phyloP scores from a whole-genome alignment of 2,888 invertebrate genomes.

The Ormyrus nitidulus region DNA sequence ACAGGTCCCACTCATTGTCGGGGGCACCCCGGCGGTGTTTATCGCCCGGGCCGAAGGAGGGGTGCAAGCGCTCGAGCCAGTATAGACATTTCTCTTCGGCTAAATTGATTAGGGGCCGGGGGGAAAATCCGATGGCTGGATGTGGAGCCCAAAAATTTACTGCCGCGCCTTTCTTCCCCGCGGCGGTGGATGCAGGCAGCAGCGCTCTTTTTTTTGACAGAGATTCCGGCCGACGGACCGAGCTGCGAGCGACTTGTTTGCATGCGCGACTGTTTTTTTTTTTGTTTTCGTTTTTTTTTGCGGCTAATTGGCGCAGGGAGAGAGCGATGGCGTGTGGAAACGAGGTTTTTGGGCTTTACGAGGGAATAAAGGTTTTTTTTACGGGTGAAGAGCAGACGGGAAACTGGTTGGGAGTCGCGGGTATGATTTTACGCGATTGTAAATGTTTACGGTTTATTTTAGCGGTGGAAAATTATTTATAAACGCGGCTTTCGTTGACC shows the following conservation, averaged over 20 bases:
- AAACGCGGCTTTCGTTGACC: neutral
- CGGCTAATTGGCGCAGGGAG: too few relatives aligned
- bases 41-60: constrained; percentile 48
- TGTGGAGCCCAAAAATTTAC: constrained; percentile 44
- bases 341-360: neutral
- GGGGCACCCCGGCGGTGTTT: constrained; percentile 50
- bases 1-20: constrained; percentile 69
- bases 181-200: too few relatives aligned
- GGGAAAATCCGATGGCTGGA: constrained; percentile 35
- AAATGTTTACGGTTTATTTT: too few relatives aligned
- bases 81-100: constrained; percentile 50
- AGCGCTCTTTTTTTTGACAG: too few relatives aligned
- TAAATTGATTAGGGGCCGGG: constrained; percentile 52
- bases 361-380: constrained; percentile 31
- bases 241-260: constrained; percentile 41
- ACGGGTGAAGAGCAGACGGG: too few relatives aligned
- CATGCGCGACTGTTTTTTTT: constrained; percentile 16
- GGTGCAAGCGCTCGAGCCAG: neutral
- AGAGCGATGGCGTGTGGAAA: too few relatives aligned
- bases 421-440: too few relatives aligned
- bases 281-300: too few relatives aligned
- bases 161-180: constrained; percentile 3
- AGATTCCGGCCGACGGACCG: too few relatives aligned
- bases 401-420: too few relatives aligned
- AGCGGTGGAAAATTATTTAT: neutral